phyloP scores from a whole-genome alignment of 2,113 vertebrate species.

The Gracilinanus agilis region DNA sequence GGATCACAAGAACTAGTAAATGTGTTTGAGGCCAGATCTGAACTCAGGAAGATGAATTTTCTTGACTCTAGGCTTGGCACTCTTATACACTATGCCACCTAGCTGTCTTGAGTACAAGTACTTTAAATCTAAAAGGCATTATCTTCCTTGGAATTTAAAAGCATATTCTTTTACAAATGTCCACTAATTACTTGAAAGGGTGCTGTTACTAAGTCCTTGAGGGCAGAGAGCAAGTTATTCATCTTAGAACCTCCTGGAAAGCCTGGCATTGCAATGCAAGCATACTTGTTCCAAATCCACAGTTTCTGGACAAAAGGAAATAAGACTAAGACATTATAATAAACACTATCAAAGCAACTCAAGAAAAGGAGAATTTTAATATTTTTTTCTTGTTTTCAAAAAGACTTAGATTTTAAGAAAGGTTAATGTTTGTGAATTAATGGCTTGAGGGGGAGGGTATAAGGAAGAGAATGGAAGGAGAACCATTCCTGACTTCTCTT shows the following conservation, averaged over 20 bases:
- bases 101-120: not conserved
- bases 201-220: not conserved
- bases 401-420: not conserved
- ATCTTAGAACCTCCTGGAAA: not conserved
- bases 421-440: not conserved
- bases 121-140: not conserved
- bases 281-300: not conserved
- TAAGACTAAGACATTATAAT: not conserved
- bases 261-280: not conserved
- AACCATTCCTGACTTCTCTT: not conserved
- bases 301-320: not conserved
- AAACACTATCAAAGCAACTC: not conserved
- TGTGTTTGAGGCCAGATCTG: not conserved
- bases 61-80: too few relatives aligned
- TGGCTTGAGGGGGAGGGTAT: not conserved
- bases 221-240: not conserved
- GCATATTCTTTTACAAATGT: not conserved
- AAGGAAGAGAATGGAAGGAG: not conserved
- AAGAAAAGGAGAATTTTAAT: not conserved
- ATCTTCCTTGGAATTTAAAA: not conserved
- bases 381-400: not conserved
- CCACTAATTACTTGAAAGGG: not conserved
- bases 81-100: too few relatives aligned
- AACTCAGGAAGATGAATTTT: not conserved
- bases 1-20: not conserved